Conservation (phyloP, 2,888 invertebrate genomes). For the Alloplasta piceator region DNA sequence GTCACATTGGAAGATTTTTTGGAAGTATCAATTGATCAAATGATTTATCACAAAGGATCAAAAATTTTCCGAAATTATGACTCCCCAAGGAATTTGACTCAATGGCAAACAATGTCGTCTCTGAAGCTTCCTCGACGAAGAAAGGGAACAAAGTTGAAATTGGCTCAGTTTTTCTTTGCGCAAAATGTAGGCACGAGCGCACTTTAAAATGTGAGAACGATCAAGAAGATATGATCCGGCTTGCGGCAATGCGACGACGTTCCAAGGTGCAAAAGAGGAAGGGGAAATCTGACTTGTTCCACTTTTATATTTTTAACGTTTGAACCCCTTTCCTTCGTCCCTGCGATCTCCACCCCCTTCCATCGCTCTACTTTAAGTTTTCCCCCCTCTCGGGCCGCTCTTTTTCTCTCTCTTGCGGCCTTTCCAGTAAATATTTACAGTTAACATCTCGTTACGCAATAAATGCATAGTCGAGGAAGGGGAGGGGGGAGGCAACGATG, state of each 20-base stretch:
- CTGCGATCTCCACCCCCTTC: conserved; percentile 36
- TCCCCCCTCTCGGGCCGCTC: conserved; percentile 20
- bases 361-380: conserved; percentile 76
- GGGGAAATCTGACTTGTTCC: conserved; percentile 69
- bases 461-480: conserved; percentile 68
- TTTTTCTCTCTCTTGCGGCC: conserved; percentile 46
- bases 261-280: conserved; percentile 14
- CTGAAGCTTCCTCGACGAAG: no score
- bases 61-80: no score
- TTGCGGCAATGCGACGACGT: conserved; percentile 18
- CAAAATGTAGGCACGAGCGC: not conserved
- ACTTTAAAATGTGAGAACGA: conserved; percentile 26
- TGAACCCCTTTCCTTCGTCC: conserved; percentile 59
- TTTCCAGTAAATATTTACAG: conserved; percentile 81
- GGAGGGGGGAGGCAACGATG: conserved; percentile 45
- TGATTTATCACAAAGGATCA: no score
- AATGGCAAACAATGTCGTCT: no score
- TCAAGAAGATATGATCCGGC: conserved; percentile 43
- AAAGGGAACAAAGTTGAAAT: not conserved
- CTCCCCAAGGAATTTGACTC: no score
- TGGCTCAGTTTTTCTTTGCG: not conserved
- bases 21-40: no score
- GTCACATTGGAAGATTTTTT: no score
- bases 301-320: conserved; percentile 79
- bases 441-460: conserved; percentile 80